Conservation (phyloP, 2,797 vertebrate genomes). For the Ciconia nigra region DNA sequence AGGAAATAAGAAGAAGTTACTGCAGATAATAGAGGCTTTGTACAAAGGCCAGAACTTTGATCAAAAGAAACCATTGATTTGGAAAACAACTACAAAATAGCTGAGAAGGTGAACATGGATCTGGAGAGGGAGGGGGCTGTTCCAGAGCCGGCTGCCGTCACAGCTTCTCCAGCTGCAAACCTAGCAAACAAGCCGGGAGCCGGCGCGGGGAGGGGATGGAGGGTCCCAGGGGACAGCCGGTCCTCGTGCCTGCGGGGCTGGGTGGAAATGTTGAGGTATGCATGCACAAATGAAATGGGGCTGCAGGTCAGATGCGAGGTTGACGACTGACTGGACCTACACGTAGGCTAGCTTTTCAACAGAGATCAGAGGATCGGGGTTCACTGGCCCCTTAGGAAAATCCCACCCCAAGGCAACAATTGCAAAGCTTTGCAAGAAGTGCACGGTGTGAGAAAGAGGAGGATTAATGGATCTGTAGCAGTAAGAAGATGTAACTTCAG, state of each 20-base stretch:
- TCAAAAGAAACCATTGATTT: not conserved
- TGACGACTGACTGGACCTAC: accelerated
- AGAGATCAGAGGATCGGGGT: accelerated
- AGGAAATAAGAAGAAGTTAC: not conserved
- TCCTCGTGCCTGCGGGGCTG: accelerated
- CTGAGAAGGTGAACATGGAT: not conserved
- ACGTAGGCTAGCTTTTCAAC: no score
- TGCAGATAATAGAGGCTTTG: not conserved
- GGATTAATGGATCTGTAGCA: not conserved
- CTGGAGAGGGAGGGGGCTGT: not conserved
- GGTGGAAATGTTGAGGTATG: no score
- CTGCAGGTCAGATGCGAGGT: accelerated
- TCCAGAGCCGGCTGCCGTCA: not conserved
- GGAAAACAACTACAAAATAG: not conserved
- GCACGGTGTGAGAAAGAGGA: not conserved
- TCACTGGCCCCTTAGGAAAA: not conserved
- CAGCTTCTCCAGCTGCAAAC: not conserved
- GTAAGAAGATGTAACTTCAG: not conserved
- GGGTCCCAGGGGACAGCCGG: no score
- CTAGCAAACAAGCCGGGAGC: not conserved
- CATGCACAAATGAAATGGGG: accelerated
- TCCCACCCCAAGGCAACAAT: not conserved
- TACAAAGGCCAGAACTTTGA: not conserved
- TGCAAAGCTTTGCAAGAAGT: not conserved
- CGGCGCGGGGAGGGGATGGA: not conserved